Base-by-base conservation (phyloP, 1,140 invertebrate genomes). In the Watersipora subatra region DNA sequence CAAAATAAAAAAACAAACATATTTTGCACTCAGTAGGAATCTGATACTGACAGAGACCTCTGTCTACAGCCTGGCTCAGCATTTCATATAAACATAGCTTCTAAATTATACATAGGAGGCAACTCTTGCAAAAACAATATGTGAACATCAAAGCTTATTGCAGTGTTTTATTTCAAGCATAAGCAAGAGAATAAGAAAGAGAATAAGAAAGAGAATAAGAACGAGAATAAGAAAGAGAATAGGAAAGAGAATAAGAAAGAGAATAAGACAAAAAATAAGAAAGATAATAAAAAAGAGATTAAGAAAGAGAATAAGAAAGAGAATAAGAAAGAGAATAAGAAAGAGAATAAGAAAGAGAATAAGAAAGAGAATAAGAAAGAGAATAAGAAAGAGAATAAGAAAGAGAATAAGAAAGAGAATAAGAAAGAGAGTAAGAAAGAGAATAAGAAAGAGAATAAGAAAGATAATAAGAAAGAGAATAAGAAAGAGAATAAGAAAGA, bases 251-350 rank as follows among this genome's bases (percentile, higher is more conserved):
- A 20, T 24, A 28, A 62, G 3, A 62, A 28, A 62, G 7, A 62
- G 3, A 62, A 3, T 26, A 2, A 24, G 7, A 34, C 22, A 62
- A 28, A 62, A 3, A 62, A 3, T 26, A 28, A 62, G 61, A 62
- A n/a, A 46, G 29, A 62, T 20, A 56, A 20, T 26, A 28, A 62
- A 12, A 56, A 28, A 62, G 7, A 62, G 7, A 62, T 2, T 26
- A 28, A 62, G 61, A 62, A n/a, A 62, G 61, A 62, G 3, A 56
- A 20, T 26, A 28, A 62, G 61, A 62, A 20, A 62, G 3, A 62
- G 61, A 62, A 20, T 26, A n/a, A 62, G 61, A 62, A 3, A 34
- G 20, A 3, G 61, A 62, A 3, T 26, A 28, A 62, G 26, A 62
- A 3, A 34, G 26, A 62, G 3, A 62, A 3, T 26, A 28, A 62